phyloP scores from a whole-genome alignment of 2,888 invertebrate genomes.

The Agonopterix arenella region DNA sequence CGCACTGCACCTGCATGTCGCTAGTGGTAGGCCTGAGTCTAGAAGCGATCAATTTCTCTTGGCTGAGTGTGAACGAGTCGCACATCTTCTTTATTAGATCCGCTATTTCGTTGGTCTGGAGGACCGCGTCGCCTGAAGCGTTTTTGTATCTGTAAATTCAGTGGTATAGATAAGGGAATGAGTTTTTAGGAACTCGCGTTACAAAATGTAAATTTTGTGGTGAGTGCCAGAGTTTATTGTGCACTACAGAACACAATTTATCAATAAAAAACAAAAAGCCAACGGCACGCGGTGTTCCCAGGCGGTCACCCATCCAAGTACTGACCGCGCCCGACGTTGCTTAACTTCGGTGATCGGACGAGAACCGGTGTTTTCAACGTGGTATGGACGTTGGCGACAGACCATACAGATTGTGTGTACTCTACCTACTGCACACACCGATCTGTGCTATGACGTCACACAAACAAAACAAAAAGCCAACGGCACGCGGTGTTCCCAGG shows the following conservation, averaged over 20 bases:
- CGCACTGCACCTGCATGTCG: constrained; percentile 60
- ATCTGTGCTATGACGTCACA: no score
- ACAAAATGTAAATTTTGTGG: no score
- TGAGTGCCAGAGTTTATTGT: no score
- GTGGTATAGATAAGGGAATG: no score
- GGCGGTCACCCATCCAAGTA: constrained; percentile 54
- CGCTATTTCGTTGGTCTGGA: constrained; percentile 54
- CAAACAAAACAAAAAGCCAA: constrained; percentile 22
- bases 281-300: constrained; percentile 38
- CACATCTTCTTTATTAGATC: constrained; percentile 63
- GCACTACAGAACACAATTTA: no score
- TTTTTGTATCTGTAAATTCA: constrained; percentile 46
- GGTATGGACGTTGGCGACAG: constrained; percentile 52
- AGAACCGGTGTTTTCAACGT: constrained; percentile 49
- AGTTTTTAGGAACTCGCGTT: no score
- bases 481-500: constrained; percentile 43
- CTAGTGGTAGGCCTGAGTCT: constrained; percentile 31
- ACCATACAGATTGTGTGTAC: no score
- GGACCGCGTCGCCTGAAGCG: constrained; percentile 47
- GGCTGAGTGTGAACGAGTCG: constrained; percentile 51
- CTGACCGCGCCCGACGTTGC: constrained; percentile 46
- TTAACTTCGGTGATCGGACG: constrained; percentile 52
- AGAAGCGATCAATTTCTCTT: constrained; percentile 39
- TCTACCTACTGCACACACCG: no score
- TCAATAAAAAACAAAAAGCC: constrained; percentile 19